Evolutionary conservation across 2,888 invertebrate species (phyloP), one percentile per base, ranked within the genome.

Genomic region (Chelonus formosanus): DNA sequence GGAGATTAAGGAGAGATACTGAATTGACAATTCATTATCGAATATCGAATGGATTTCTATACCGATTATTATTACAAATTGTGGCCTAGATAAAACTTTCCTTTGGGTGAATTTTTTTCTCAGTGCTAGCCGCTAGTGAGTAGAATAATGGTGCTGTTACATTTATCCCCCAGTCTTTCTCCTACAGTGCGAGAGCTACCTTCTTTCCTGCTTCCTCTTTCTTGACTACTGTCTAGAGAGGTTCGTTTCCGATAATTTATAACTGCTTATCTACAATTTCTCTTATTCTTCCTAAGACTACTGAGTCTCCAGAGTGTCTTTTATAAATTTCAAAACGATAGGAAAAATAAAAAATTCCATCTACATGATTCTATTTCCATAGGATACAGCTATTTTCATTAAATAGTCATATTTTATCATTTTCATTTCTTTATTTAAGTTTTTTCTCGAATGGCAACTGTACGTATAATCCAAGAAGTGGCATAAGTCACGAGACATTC

Each of bases 401-500:
- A 20, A 20, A 20, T 20, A 20, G 20, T 20, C 20, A 20, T 20
- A 20, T 20, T 20, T 20, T 20, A 20, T 20, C 20, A 20, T 20
- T 20, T 20, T 20, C 20, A 20, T 20, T 20, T 20, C 20, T 20
- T 20, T 20, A 20, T 20, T 20, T 20, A 20, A 20, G 20, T 20
- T 20, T 20, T 20, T 20, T 20, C 20, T 20, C 20, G 2, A 20
- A 20, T 20, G 20, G 20, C 20, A 20, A 20, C 20, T 20, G 20
- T 20, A 20, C 20, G 32, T 5, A 31, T 48, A 45, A 54, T 45
- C 53, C 20, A 20, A 20, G 65, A 70, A 71, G 69, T 72, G 65
- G 61, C 67, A 53, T 55, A 58, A 68, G 72, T 72, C 72, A 71
- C 72, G 70, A 56, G 54, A 72, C 56, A 67, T 72, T 67, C 69